Evolutionary conservation across 2,113 vertebrate genomes (phyloP).

Genomic region (Aspidoscelis tigris): DNA sequence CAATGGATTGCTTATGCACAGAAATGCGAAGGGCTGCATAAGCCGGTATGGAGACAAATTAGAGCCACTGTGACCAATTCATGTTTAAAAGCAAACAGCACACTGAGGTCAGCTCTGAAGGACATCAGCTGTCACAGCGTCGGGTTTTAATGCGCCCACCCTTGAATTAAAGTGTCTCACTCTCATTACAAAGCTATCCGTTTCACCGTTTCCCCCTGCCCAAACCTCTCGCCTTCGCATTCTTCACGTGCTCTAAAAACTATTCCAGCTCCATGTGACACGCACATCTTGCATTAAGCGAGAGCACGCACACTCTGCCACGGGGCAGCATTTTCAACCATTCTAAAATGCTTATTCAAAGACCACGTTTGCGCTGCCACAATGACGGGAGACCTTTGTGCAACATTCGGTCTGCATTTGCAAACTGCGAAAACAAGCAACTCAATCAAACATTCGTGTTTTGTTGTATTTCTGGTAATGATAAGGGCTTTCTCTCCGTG

Average conservation of each 20-base stretch:
- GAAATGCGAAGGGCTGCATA: background rate
- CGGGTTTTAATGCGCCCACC: background rate
- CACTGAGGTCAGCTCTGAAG: background rate
- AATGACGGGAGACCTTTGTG: too few species aligned
- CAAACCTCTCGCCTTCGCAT: background rate
- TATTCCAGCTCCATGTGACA: background rate
- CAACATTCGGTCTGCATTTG: too few species aligned
- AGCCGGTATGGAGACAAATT: background rate
- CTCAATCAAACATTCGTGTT: too few species aligned
- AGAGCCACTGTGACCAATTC: background rate
- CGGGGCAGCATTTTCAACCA: too few species aligned
- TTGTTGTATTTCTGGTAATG: too few species aligned
- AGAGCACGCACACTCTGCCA: background rate
- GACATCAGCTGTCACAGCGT: background rate
- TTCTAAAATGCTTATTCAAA: too few species aligned
- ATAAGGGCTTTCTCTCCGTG: too few species aligned
- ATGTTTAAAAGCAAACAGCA: background rate
- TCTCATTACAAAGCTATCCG: background rate
- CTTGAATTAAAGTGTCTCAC: background rate
- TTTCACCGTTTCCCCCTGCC: background rate
- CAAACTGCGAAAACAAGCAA: too few species aligned
- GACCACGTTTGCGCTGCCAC: too few species aligned
- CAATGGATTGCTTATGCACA: background rate
- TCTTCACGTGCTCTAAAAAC: background rate
- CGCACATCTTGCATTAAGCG: background rate